Percentiles rank a stretch among this genome's conserved stretches.
Conservation (phyloP, 2,888 invertebrate genomes). For the Plebejus melissa region DNA sequence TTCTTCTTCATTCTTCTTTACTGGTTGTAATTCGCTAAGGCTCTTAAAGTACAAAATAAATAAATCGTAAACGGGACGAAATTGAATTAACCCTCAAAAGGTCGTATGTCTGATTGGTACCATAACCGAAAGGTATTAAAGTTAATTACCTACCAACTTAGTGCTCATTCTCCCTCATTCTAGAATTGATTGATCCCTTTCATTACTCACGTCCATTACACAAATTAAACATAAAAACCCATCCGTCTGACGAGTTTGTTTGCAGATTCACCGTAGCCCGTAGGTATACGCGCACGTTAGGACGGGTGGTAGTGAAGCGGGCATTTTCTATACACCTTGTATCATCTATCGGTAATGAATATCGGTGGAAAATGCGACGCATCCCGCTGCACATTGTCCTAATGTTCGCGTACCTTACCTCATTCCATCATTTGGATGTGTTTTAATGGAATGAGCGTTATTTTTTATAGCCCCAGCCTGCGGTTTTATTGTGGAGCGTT, state of each 20-base stretch:
- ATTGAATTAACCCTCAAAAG: not conserved
- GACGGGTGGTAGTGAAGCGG: not conserved
- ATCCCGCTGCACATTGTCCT: not conserved
- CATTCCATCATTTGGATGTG: constrained; percentile 4
- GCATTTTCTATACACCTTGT: not conserved
- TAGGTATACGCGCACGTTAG: not conserved
- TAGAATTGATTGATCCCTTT: constrained; percentile 2
- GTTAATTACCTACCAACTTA: constrained; percentile 5
- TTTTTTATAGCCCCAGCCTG: constrained; percentile 56
- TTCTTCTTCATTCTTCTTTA: too few species aligned
- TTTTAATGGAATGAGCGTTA: constrained; percentile 17
- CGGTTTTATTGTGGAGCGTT: constrained; percentile 56
- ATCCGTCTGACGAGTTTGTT: constrained; percentile 5
- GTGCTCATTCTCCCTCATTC: not conserved
- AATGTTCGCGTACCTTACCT: not conserved
- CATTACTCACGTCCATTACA: constrained; percentile 21
- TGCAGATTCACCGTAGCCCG: too few species aligned
- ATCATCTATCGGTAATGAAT: not conserved
- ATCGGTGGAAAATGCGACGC: not conserved
- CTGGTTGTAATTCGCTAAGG: not conserved
- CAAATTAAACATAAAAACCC: constrained; percentile 21
- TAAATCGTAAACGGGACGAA: not conserved
- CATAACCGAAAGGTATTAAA: not conserved
- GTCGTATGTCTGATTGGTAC: not conserved
- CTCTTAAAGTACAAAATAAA: not conserved